phyloP scores from a whole-genome alignment of 2,888 invertebrate species.

The Aphrophora alni region DNA sequence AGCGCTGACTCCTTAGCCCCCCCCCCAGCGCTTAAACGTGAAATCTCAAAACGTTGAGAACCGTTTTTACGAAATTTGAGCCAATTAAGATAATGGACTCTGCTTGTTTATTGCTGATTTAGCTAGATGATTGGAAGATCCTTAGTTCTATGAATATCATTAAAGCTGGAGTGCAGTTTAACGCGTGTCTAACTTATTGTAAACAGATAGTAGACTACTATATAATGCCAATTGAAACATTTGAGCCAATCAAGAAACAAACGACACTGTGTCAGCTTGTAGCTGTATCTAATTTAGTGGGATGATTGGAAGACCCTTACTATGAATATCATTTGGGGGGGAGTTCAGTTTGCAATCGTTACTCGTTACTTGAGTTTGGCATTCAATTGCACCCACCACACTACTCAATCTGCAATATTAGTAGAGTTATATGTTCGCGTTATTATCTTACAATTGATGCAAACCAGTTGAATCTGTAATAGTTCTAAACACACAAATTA shows the following conservation, averaged over 20 bases:
- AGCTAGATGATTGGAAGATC: too few species aligned
- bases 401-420: not conserved
- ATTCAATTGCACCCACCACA: slow-evolving; percentile 1
- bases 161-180: too few species aligned
- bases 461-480: too few species aligned
- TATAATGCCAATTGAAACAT: not conserved
- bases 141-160: too few species aligned
- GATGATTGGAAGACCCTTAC: slow-evolving; percentile 9
- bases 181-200: not conserved
- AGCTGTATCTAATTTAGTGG: not conserved
- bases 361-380: not conserved
- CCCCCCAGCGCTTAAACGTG: too few species aligned
- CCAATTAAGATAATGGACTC: too few species aligned
- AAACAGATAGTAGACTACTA: not conserved
- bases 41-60: too few species aligned
- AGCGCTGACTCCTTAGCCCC: too few species aligned
- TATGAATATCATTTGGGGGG: not conserved
- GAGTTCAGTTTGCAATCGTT: not conserved
- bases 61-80: too few species aligned
- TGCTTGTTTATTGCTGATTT: too few species aligned
- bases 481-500: too few species aligned
- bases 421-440: not conserved
- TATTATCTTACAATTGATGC: too few species aligned
- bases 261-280: not conserved
- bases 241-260: not conserved